These are phyloP conservation scores for Rhogogaster chlorosoma DNA, from an alignment of 2,888 invertebrate species.

Conservation along the genomic window DNA sequence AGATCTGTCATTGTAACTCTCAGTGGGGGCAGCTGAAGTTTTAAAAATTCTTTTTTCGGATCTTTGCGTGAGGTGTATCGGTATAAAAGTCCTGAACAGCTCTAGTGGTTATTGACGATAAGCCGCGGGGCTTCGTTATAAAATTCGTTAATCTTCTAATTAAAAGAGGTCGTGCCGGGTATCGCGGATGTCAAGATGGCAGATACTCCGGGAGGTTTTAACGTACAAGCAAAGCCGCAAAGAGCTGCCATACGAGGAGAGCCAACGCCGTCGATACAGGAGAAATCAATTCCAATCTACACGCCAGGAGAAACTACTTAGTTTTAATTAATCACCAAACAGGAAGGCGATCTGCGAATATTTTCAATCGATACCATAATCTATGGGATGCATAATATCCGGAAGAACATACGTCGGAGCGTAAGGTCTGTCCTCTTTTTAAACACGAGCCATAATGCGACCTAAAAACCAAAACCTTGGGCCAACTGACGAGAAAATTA, in stretches of 20 bases:
- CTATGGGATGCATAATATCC: not conserved
- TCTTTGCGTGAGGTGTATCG: constrained; percentile 50
- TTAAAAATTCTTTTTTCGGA: constrained; percentile 55
- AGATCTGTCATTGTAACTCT: constrained; percentile 65
- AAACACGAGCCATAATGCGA: constrained; percentile 68
- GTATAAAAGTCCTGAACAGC: not conserved
- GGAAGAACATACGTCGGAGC: not conserved
- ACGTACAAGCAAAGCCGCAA: not conserved
- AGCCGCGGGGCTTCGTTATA: constrained; percentile 1
- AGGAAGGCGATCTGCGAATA: not conserved
- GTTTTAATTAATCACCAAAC: constrained; percentile 31
- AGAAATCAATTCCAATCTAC: constrained; percentile 34
- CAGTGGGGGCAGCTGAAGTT: constrained; percentile 53
- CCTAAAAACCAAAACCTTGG: constrained; percentile 50
- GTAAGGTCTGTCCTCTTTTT: not conserved
- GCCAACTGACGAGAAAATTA: constrained; percentile 12
- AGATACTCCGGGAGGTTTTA: constrained; percentile 48
- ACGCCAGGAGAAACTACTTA: not conserved
- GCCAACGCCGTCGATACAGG: constrained; percentile 1
- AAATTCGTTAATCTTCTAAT: constrained; percentile 67
- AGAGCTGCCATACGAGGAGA: not conserved
- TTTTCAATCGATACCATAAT: not conserved
- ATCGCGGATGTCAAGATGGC: constrained; percentile 56
- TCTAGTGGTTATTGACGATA: constrained; percentile 14
- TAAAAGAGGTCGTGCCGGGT: constrained; percentile 63